Evolutionary conservation across 2,113 vertebrate species (phyloP).

Genomic region (Tragelaphus imberbis): DNA sequence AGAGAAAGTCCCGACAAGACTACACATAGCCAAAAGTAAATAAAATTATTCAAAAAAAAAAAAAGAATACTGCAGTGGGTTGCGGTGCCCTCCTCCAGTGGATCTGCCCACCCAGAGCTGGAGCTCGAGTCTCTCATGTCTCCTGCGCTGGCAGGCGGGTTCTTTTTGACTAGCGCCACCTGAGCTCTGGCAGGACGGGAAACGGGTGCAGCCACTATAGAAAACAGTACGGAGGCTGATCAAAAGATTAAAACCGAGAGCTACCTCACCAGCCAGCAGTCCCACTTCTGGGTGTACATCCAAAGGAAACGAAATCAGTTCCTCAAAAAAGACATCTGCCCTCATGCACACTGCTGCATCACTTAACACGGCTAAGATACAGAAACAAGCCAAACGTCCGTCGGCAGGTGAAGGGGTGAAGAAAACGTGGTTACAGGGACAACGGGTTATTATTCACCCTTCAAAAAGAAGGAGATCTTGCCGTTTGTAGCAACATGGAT

Average conservation of each 20-base stretch:
- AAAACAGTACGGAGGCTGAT: not conserved
- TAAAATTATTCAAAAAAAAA: not conserved
- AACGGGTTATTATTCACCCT: not conserved
- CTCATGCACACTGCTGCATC: not conserved
- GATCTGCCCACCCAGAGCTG: rapidly evolving
- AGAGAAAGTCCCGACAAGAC: rapidly evolving
- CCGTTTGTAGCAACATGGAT: not conserved
- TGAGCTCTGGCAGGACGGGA: rapidly evolving
- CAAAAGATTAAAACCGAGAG: not conserved
- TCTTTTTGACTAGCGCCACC: rapidly evolving
- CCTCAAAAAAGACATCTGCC: not conserved
- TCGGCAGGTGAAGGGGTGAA: not conserved
- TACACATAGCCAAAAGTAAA: not conserved
- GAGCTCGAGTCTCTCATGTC: rapidly evolving
- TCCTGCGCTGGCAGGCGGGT: rapidly evolving
- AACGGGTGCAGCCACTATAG: rapidly evolving
- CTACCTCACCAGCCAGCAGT: not conserved
- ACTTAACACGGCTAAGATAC: not conserved
- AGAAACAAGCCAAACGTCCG: not conserved
- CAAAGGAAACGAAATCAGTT: not conserved
- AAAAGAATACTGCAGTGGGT: not conserved
- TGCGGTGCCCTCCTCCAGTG: not conserved
- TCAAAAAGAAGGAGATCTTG: not conserved
- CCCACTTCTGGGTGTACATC: not conserved
- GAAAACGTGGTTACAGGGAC: not conserved